Base-by-base conservation (phyloP, 2,797 vertebrate genomes). In the Ceyx erithaca region DNA sequence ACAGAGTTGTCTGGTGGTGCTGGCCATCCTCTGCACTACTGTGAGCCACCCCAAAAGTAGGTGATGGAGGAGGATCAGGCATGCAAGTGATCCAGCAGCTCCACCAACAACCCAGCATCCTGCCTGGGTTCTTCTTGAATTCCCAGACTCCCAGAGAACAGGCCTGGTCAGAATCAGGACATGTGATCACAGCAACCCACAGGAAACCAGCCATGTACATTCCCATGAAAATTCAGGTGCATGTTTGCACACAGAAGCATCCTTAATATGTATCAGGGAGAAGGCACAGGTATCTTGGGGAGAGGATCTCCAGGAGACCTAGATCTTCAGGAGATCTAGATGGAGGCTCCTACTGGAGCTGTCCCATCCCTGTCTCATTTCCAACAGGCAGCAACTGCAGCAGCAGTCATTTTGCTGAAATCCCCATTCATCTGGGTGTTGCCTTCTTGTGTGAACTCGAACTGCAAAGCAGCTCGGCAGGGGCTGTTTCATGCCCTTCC, bases 241-340 rank as follows among this genome's bases (percentile, higher is more conserved):
- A 28, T 1, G 1, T 79, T 76, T 72, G 63, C 20, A 14, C 18
- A 8, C 1, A 1, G 45, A 85, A 64, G 18, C 25, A 54, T 31
- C 4, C 5, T 30, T 31, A 33, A 78, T 1, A 0, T 8, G 1
- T 59, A 14, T 9, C 0, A 0, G 6, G 14, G 35, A 40, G 12
- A 58, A 30, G 18, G 19, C 0, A 3, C 16, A 10, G 23, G 16
- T 25, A 28, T 21, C 2, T 4, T 31, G 14, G 14, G 33, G 28
- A 83, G 33, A 41, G 14, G 16, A 66, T 41, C 59, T 84, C 63
- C 22, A 22, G 14, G 18, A 79, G 10, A 41, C 23, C 10, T 35
- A 28, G 31, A 43, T 2, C 35, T 37, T 37, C 35, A 37, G 35
- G 35, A 37, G 35, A 40, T 20, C 10, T 37, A 30, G n/a, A 45